These are phyloP conservation scores for Tolypeutes matacus DNA, from an alignment of 2,797 vertebrate species.

Conservation along the genomic window DNA sequence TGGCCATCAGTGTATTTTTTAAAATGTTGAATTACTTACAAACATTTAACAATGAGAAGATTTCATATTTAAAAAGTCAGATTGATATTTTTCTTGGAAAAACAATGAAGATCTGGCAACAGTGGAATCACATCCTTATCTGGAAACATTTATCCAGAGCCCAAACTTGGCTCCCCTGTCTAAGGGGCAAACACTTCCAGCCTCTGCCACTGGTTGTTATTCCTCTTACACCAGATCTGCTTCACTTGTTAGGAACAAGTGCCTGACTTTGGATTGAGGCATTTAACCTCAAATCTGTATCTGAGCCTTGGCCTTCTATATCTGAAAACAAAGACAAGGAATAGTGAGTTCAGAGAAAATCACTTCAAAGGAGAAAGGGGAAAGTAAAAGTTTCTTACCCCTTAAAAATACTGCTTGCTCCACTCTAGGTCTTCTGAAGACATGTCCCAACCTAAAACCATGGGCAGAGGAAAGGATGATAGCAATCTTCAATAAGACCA, in stretches of 20 bases:
- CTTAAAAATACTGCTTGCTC: background rate
- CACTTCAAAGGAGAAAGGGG: background rate
- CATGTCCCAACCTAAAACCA: background rate
- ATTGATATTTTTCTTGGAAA: background rate
- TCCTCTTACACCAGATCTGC: background rate
- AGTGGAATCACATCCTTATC: background rate
- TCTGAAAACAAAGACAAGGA: background rate
- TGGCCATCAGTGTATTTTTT: background rate
- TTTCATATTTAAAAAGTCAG: background rate
- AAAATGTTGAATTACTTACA: slow-evolving; percentile 44
- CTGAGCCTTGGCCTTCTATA: background rate
- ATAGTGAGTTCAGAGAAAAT: background rate
- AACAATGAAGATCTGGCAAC: background rate
- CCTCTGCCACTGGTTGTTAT: background rate
- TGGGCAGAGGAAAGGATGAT: background rate
- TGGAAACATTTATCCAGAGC: background rate
- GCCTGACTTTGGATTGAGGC: background rate
- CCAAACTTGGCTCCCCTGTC: background rate
- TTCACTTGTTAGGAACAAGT: background rate
- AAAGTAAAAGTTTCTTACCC: slow-evolving; percentile 7
- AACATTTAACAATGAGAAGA: slow-evolving; percentile 4
- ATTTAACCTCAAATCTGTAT: background rate
- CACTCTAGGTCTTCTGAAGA: background rate
- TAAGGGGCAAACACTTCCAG: background rate
- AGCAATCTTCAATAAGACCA: background rate